These are phyloP conservation scores for Lucifuga dentata DNA, from an alignment of 2,113 vertebrate genomes.

Conservation along the genomic window DNA sequence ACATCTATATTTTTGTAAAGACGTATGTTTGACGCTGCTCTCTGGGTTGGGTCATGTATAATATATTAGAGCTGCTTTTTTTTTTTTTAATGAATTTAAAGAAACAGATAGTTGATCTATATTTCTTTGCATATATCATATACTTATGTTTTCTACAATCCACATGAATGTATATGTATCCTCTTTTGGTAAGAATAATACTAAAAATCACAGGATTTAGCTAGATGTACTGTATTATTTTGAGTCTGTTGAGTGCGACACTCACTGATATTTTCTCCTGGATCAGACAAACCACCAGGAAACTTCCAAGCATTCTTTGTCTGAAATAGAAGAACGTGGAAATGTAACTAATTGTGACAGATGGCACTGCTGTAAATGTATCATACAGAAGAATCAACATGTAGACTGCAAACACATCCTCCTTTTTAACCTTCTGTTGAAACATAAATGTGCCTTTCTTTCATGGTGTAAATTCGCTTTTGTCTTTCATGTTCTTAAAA, in stretches of 20 bases:
- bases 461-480: conserved; percentile 7
- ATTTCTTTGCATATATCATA: conserved; percentile 25
- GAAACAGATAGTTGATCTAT: conserved; percentile 11
- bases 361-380: conserved; percentile 57
- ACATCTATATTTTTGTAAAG: conserved; percentile 36
- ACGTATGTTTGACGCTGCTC: conserved; percentile 60
- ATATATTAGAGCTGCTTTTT: conserved; percentile 72
- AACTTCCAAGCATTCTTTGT: conserved; percentile 93
- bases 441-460: background rate
- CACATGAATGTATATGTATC: conserved; percentile 61
- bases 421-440: background rate
- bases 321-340: conserved; percentile 77
- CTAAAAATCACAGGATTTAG: conserved; percentile 8
- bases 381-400: background rate
- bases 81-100: conserved; percentile 35
- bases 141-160: conserved; percentile 45
- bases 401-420: background rate
- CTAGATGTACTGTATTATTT: conserved; percentile 53
- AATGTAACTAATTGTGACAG: conserved; percentile 3
- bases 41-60: conserved; percentile 24
- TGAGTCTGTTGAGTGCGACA: conserved; percentile 45
- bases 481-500: background rate
- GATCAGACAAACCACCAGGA: conserved; percentile 94
- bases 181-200: conserved; percentile 11
- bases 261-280: conserved; percentile 94